Conservation (phyloP, 2,888 invertebrate species). For the Aporophyla nigra region DNA sequence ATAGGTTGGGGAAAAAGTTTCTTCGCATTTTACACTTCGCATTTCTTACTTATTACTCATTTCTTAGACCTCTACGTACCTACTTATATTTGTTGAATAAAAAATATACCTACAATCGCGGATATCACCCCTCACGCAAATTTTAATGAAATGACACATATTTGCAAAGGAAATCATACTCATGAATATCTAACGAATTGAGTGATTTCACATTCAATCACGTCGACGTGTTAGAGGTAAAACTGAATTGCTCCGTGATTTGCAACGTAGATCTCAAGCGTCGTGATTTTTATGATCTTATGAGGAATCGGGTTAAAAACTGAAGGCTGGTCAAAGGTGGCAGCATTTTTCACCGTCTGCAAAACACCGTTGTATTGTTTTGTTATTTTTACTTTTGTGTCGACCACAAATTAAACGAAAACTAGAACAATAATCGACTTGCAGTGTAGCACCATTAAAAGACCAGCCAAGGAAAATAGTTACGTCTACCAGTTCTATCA, state of each 20-base stretch:
- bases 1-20: too few relatives aligned
- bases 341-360: not conserved
- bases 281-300: not conserved
- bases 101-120: not conserved
- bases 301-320: not conserved
- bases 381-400: not conserved
- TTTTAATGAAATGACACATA: conserved; percentile 63
- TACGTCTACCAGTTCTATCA: too few relatives aligned
- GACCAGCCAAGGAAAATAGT: too few relatives aligned
- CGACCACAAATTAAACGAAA: not conserved
- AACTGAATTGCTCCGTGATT: not conserved
- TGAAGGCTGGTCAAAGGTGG: not conserved
- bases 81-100: not conserved
- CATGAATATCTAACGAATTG: conserved; percentile 81
- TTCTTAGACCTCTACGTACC: not conserved
- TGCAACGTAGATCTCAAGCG: not conserved
- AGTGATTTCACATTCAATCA: conserved; percentile 34
- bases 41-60: too few relatives aligned
- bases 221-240: not conserved
- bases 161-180: conserved; percentile 73
- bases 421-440: not conserved
- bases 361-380: not conserved
- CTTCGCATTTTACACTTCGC: too few relatives aligned
- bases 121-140: conserved; percentile 46
- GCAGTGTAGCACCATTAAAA: not conserved